Conservation (phyloP, 2,113 vertebrate species). For the Abramis brama region DNA sequence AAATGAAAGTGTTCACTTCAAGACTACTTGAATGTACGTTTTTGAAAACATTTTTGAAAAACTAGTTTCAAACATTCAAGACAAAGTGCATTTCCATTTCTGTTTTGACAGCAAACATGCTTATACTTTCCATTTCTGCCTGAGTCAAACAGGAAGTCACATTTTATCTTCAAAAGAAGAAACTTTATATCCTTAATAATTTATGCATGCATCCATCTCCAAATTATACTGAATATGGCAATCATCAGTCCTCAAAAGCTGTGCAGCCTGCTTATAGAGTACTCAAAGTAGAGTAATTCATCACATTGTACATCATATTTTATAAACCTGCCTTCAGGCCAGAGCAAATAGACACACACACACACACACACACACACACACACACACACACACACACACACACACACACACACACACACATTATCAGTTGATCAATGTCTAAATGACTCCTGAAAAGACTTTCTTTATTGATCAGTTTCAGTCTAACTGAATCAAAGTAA, state of each 20-base stretch:
- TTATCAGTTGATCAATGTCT: constrained; percentile 28
- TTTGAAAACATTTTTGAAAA: neutral
- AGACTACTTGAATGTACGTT: neutral
- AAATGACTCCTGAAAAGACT: constrained; percentile 30
- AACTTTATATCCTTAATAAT: constrained; percentile 11
- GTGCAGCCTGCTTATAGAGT: neutral
- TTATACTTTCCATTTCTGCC: neutral
- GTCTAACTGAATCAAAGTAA: constrained; percentile 31
- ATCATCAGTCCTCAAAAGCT: neutral
- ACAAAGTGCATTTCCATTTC: constrained; percentile 21
- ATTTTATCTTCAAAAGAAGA: neutral
- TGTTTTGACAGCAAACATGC: neutral
- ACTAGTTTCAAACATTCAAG: neutral
- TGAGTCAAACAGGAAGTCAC: constrained; percentile 20
- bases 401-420: neutral
- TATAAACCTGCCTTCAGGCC: constrained; percentile 3
- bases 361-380: neutral
- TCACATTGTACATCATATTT: neutral
- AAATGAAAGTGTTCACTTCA: neutral
- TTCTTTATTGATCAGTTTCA: constrained; percentile 35
- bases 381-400: neutral
- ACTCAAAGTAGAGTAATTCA: neutral
- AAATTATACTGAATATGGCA: constrained; percentile 9
- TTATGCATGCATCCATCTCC: neutral
- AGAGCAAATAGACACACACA: neutral